A percentile compares a stretch with the other conserved stretches of the same genome.
Conservation (phyloP, 2,113 vertebrate species). For the Lichenostomus cassidix region DNA sequence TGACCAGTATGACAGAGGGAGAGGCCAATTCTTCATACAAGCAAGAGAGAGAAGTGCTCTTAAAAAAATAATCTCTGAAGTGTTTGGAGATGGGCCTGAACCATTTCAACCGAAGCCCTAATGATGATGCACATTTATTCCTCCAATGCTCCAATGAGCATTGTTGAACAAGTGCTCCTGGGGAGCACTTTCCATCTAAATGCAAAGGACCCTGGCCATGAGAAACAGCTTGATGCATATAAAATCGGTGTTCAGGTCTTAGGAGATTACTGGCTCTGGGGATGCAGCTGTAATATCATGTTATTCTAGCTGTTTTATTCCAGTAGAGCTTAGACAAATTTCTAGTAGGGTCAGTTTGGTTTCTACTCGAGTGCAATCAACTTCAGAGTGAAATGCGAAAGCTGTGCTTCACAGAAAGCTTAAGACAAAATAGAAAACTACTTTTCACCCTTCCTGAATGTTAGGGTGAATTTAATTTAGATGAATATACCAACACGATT, state of each 20-base stretch:
- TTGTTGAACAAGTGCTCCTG: background rate
- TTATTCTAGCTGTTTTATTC: background rate
- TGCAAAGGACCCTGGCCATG: background rate
- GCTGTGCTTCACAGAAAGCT: background rate
- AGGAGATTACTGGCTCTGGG: background rate
- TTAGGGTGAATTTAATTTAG: background rate
- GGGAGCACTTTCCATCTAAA: background rate
- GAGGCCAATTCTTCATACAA: background rate
- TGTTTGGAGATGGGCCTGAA: background rate
- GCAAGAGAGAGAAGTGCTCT: background rate
- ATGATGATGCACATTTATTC: background rate
- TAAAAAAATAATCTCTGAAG: background rate
- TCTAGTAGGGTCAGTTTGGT: background rate
- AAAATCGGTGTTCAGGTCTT: background rate
- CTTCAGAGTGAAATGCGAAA: background rate
- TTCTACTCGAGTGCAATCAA: background rate
- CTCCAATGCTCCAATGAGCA: background rate
- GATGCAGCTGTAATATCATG: background rate
- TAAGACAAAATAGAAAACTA: background rate
- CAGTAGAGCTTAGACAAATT: background rate
- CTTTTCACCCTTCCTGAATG: background rate
- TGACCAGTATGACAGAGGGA: background rate
- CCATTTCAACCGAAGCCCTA: background rate
- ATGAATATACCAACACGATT: background rate
- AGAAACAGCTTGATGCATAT: background rate